Evolutionary conservation across 1,140 invertebrate genomes (phyloP), one percentile per base, ranked within the genome.

Genomic region (Subanguina moxae): DNA sequence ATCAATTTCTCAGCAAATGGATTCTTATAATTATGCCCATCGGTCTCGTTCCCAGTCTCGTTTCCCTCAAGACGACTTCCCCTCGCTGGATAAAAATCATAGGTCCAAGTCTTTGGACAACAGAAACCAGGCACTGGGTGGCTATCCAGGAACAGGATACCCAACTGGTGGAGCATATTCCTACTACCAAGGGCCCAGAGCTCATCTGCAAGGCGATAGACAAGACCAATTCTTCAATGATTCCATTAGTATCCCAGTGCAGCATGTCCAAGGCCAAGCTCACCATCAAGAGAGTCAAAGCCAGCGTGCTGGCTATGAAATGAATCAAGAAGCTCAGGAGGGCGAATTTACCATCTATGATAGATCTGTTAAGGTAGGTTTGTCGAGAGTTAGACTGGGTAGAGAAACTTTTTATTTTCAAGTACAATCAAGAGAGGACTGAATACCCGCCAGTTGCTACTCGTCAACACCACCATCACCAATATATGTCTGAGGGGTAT

Each of bases 21-120:
- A 52, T 52, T 19, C 48, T 15, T 52, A 52, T 25, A 25, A 25
- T 21, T 38, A 38, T 11, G 23, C 48, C 8, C 48, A 52, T 15
- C 48, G 48, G 17, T 52, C 48, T 8, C 48, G 48, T 15, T 52
- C 48, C n/a, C 48, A 52, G 23, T 52, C 48, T 15, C 48, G 48
- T 7, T 52, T 52, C 15, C n/a, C 48, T 3, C n/a, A 19, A 8
- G 48, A 32, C 13, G 58, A 43, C 19, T 61, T 61, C 19, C 38
- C 58, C n/a, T 32, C 58, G 3, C 38, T 61, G 19, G 58, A 30
- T 21, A 19, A 21, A 19, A 21, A n/a, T 21, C 28, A 43, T 30
- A 19, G 58, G n/a, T 61, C 58, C 19, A 61, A 61, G 28, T 61
- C 58, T 19, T 25, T 32, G 13, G 58, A 61, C 28, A 61, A 61